These are phyloP conservation scores for Sebastes kiyomatsui DNA, from an alignment of 2,797 vertebrate species.

Conservation along the genomic window DNA sequence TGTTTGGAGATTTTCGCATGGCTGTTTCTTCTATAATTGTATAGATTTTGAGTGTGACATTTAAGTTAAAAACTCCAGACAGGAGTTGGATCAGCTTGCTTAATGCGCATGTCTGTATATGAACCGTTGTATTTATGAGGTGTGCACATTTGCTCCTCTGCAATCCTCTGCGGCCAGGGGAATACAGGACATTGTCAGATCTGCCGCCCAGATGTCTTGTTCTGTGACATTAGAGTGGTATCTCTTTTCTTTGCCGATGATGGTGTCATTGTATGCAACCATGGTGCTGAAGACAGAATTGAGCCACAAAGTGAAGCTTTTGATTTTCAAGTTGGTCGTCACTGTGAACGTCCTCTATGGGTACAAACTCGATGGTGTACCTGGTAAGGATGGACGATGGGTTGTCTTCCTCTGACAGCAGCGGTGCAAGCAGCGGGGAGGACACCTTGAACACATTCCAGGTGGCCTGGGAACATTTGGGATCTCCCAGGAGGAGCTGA, in stretches of 20 bases:
- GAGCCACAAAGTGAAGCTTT: background rate
- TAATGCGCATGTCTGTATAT: background rate
- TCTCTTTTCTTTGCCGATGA: background rate
- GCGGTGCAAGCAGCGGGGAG: background rate
- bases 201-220: too few relatives aligned
- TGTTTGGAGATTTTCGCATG: background rate
- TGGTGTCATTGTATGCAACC: background rate
- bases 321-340: background rate
- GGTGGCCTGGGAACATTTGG: conserved; percentile 12
- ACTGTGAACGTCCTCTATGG: background rate
- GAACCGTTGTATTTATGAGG: background rate
- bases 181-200: background rate
- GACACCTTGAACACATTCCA: conserved; percentile 4
- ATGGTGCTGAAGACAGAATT: background rate
- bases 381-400: background rate
- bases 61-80: background rate
- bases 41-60: background rate
- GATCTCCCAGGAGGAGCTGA: conserved; percentile 16
- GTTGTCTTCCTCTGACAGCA: background rate
- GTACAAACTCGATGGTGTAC: background rate
- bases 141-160: background rate
- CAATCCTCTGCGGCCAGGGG: background rate
- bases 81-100: background rate
- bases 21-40: too few relatives aligned
- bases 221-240: too few relatives aligned